Evolutionary conservation across 1,140 invertebrate species (phyloP), one percentile per base, ranked within the genome.

Genomic region (Aphaenogaster ashmeadi): DNA sequence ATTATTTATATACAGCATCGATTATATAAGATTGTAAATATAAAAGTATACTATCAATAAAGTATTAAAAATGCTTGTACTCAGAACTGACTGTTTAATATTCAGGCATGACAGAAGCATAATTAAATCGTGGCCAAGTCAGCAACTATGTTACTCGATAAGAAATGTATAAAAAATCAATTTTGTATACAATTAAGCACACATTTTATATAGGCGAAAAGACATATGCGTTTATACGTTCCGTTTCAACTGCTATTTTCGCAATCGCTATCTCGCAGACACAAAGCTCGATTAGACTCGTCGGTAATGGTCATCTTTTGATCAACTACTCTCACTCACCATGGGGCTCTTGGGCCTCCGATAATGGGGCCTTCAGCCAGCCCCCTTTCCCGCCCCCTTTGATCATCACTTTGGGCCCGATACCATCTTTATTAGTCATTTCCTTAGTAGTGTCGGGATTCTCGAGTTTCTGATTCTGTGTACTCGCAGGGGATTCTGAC

Each of bases 331-430:
- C 90, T 92, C 90, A 95, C 94, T 95, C 96, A 96, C 96, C 96
- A 94, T 96, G 96, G 94, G 96, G 96, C 96, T 96, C 94, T 91
- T 95, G 95, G 91, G 95, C 95, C 93, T 95, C 95, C 89, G 95
- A 95, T 87, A 95, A 93, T 88, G 94, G 95, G 92, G 94, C 94
- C 93, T 95, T 95, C 92, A 95, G 93, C 95, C 95, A 95, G 93
- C 93, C 93, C 89, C 95, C 95, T 93, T 96, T 96, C 95, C 95
- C 94, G 94, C 94, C 94, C 94, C 96, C 95, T 95, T 96, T 95
- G 93, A 87, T 94, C 93, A 95, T 95, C 90, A 94, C 92, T 95
- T 95, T 95, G 89, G 94, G 93, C 80, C 93, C 94, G 89, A 94
- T 95, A 94, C 93, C 94, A 94, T 95, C 94, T 95, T 95, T 95